Percentiles rank a stretch among this genome's conserved stretches.
Evolutionary conservation across 2,113 vertebrate species (phyloP).

Genomic region (Tringa solitaria): DNA sequence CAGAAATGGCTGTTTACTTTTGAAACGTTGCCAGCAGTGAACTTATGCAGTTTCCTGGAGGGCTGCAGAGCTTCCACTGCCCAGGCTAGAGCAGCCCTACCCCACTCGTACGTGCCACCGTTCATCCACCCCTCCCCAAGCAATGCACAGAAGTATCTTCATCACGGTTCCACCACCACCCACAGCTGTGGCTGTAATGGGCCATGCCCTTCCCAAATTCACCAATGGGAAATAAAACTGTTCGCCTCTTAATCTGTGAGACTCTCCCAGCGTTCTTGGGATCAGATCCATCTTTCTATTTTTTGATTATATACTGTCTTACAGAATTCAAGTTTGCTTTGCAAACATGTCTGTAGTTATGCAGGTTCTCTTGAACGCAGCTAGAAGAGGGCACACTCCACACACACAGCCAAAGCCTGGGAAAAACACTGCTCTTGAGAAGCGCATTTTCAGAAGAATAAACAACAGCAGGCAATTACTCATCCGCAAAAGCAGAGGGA

Average conservation of each 20-base stretch:
- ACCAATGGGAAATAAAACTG: not conserved
- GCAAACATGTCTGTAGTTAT: not conserved
- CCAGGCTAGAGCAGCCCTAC: not conserved
- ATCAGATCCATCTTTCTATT: not conserved
- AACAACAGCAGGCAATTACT: not conserved
- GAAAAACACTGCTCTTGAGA: not conserved
- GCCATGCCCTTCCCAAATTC: not conserved
- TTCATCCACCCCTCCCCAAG: not conserved
- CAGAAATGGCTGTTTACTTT: not conserved
- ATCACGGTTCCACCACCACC: not conserved
- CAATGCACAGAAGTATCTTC: not conserved
- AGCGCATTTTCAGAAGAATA: not conserved
- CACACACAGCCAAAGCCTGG: not conserved
- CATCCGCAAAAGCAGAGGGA: not conserved
- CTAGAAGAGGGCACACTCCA: not conserved
- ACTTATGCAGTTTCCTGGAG: not conserved
- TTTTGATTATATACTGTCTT: not conserved
- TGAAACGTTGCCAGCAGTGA: not conserved
- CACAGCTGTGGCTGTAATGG: not conserved
- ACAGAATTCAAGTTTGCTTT: not conserved
- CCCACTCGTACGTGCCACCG: not conserved
- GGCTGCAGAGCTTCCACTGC: not conserved
- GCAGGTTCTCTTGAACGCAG: not conserved
- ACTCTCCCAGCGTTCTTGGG: rapidly evolving
- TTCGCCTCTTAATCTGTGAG: not conserved